phyloP scores from a whole-genome alignment of 2,797 vertebrate species.

The Microcaecilia unicolor region DNA sequence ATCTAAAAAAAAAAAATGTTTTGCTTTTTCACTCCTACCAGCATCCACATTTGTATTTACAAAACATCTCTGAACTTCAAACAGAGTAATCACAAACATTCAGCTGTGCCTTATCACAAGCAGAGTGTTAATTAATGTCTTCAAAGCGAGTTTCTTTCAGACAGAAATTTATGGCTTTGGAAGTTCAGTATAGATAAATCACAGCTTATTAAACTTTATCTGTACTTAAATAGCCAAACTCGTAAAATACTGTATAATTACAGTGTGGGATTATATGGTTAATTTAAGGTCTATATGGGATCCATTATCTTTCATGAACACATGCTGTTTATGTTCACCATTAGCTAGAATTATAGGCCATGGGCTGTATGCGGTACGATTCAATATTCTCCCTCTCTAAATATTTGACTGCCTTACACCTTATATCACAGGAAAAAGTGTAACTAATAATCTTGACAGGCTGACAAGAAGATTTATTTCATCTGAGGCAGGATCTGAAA shows the following conservation, averaged over 20 bases:
- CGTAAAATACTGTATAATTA: slow-evolving; percentile 22
- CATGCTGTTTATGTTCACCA: background rate
- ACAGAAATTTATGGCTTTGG: background rate
- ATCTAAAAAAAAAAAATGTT: no score
- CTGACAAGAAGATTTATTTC: no score
- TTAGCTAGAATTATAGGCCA: slow-evolving; percentile 3
- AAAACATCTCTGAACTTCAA: background rate
- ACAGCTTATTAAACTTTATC: slow-evolving; percentile 15
- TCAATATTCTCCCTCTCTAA: background rate
- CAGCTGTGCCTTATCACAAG: background rate
- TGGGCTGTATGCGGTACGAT: background rate
- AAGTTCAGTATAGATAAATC: slow-evolving; percentile 2
- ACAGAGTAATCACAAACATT: slow-evolving; percentile 4
- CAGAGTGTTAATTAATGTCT: slow-evolving; percentile 11
- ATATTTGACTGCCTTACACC: background rate
- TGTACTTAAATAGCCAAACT: slow-evolving; percentile 12
- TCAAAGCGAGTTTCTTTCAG: slow-evolving; percentile 9
- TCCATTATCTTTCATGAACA: slow-evolving; percentile 5
- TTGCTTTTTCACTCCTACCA: background rate
- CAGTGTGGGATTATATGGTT: slow-evolving; percentile 7
- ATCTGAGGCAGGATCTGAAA: background rate
- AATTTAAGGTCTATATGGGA: slow-evolving; percentile 22
- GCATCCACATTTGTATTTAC: background rate
- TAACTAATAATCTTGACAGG: background rate
- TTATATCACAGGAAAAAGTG: slow-evolving; percentile 2